Evolutionary conservation across 2,113 vertebrate species (phyloP).

Genomic region (Maccullochella peelii): DNA sequence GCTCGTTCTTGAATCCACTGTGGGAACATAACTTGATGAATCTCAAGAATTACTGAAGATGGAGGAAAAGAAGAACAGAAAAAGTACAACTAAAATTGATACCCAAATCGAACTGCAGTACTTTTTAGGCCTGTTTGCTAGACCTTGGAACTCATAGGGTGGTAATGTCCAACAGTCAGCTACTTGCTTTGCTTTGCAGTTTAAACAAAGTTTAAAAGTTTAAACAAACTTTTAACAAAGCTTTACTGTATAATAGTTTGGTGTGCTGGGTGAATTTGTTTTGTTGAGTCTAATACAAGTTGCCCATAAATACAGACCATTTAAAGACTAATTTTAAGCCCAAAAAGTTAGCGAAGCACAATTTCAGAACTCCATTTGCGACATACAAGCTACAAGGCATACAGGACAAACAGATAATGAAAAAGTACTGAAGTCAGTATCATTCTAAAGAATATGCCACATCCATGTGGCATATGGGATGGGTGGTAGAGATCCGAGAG

Average conservation of each 20-base stretch:
- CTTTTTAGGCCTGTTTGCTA: background rate
- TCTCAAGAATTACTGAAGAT: constrained; percentile 42
- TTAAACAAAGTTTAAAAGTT: too few species aligned
- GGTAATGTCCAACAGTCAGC: background rate
- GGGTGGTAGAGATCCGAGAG: background rate
- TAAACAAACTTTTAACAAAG: too few species aligned
- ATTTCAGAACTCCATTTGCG: background rate
- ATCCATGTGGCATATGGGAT: too few species aligned
- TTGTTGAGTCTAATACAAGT: background rate
- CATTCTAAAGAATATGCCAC: background rate
- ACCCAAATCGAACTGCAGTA: background rate
- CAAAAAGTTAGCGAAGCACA: background rate
- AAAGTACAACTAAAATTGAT: background rate
- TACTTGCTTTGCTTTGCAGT: background rate
- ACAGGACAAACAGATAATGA: background rate
- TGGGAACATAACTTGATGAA: constrained; percentile 34
- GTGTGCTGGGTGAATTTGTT: background rate
- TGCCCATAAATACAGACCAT: background rate
- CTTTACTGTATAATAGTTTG: background rate
- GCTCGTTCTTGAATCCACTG: constrained; percentile 37
- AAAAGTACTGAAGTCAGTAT: background rate
- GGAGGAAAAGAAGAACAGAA: constrained; percentile 17
- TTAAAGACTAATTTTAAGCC: background rate
- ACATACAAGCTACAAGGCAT: background rate
- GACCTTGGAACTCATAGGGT: background rate